Conservation (phyloP, 2,797 vertebrate genomes). For the Buphagus erythrorhynchus region DNA sequence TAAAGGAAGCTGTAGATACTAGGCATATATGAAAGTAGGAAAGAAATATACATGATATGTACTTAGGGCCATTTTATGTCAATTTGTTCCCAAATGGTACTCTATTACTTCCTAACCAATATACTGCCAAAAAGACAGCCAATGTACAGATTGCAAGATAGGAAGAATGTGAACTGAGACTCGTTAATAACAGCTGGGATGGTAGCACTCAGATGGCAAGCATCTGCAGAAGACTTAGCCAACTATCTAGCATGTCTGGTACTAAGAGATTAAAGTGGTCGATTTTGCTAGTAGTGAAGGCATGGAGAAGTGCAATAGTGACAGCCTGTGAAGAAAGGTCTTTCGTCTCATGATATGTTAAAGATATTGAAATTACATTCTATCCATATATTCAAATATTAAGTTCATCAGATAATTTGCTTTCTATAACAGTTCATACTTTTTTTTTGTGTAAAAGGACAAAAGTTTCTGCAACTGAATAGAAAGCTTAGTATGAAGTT, state of each 20-base stretch:
- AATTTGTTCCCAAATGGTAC: neutral
- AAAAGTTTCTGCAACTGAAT: neutral
- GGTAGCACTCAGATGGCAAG: neutral
- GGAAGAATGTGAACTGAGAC: neutral
- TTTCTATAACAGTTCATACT: neutral
- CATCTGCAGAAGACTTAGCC: neutral
- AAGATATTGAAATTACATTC: neutral
- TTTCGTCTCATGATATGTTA: neutral
- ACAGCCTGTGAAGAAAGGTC: neutral
- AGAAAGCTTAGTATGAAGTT: neutral
- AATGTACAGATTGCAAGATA: neutral
- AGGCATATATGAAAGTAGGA: neutral
- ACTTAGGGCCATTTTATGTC: neutral
- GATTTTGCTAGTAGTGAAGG: neutral
- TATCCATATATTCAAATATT: neutral
- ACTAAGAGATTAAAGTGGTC: neutral
- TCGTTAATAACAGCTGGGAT: neutral
- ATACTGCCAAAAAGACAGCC: neutral
- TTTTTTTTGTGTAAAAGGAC: neutral
- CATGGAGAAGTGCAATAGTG: neutral
- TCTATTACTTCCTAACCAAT: neutral
- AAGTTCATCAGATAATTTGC: neutral
- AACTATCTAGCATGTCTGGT: neutral
- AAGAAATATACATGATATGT: neutral
- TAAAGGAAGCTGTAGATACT: neutral